Conservation (phyloP, 2,888 invertebrate species). For the Pristionchus entomophagus region DNA sequence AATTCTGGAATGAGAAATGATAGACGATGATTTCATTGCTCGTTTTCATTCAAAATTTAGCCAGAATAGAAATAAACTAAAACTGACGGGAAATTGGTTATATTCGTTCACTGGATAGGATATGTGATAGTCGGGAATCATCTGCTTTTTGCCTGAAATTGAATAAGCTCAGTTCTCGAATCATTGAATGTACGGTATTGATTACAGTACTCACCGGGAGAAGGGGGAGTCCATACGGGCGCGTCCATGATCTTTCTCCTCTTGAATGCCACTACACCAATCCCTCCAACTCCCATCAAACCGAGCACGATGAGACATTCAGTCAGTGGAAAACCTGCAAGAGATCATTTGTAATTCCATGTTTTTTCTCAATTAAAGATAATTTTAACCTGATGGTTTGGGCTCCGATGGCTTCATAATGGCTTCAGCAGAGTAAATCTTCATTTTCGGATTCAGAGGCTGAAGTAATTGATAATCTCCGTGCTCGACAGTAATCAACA, state of each 20-base stretch:
- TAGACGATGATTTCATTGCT: background rate
- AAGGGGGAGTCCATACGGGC: constrained; percentile 51
- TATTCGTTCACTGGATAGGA: too few species aligned
- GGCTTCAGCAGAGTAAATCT: constrained; percentile 37
- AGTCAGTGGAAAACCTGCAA: background rate
- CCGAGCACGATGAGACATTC: too few species aligned
- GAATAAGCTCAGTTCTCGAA: background rate
- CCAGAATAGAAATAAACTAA: too few species aligned
- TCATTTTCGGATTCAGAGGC: constrained; percentile 19
- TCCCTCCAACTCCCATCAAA: too few species aligned
- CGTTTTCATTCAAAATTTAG: too few species aligned
- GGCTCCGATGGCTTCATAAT: background rate
- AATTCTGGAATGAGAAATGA: background rate
- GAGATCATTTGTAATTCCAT: background rate
- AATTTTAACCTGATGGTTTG: background rate
- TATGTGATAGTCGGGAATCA: too few species aligned
- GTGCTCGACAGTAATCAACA: background rate
- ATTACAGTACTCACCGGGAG: constrained; percentile 5
- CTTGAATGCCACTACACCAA: constrained; percentile 37
- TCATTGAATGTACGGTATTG: background rate
- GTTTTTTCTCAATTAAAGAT: background rate
- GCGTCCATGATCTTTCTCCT: constrained; percentile 52
- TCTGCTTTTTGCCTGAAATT: constrained; percentile 21
- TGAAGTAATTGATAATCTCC: background rate
- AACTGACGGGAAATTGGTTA: too few species aligned